Conservation (phyloP, 2,797 vertebrate genomes). For the Microctenopoma lineatum region DNA sequence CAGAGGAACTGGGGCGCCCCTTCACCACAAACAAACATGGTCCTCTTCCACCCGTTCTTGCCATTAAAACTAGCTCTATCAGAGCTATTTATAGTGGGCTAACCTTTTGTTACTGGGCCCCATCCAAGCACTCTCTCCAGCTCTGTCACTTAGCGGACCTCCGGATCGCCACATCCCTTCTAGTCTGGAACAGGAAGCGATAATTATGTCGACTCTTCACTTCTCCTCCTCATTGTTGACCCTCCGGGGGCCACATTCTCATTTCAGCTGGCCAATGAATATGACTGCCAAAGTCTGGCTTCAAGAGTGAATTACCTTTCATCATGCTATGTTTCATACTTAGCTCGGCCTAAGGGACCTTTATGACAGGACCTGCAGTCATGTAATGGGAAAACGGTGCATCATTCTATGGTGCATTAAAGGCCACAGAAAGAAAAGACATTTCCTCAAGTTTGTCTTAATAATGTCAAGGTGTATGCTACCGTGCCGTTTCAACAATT, state of each 20-base stretch:
- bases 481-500: neutral
- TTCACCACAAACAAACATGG: slow-evolving; percentile 42
- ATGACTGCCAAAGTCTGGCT: slow-evolving; percentile 44
- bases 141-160: slow-evolving; percentile 65
- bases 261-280: slow-evolving; percentile 58
- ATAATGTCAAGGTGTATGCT: slow-evolving; percentile 5
- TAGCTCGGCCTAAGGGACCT: slow-evolving; percentile 32
- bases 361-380: slow-evolving; percentile 24
- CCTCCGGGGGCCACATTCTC: slow-evolving; percentile 49
- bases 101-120: slow-evolving; percentile 78
- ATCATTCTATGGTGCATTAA: slow-evolving; percentile 5
- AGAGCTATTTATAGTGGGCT: slow-evolving; percentile 78
- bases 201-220: slow-evolving; percentile 78
- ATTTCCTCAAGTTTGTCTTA: slow-evolving; percentile 4
- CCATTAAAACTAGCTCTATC: slow-evolving; percentile 53
- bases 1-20: slow-evolving; percentile 16
- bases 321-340: slow-evolving; percentile 44
- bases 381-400: neutral
- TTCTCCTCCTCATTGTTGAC: slow-evolving; percentile 71
- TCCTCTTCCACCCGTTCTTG: slow-evolving; percentile 42
- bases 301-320: slow-evolving; percentile 49
- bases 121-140: slow-evolving; percentile 68
- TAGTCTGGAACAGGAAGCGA: slow-evolving; percentile 55
- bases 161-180: slow-evolving; percentile 64
- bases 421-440: neutral